A percentile compares a stretch with the other conserved stretches of the same genome.
phyloP scores from a whole-genome alignment of 2,888 invertebrate species.

The Mesoligia furuncula region DNA sequence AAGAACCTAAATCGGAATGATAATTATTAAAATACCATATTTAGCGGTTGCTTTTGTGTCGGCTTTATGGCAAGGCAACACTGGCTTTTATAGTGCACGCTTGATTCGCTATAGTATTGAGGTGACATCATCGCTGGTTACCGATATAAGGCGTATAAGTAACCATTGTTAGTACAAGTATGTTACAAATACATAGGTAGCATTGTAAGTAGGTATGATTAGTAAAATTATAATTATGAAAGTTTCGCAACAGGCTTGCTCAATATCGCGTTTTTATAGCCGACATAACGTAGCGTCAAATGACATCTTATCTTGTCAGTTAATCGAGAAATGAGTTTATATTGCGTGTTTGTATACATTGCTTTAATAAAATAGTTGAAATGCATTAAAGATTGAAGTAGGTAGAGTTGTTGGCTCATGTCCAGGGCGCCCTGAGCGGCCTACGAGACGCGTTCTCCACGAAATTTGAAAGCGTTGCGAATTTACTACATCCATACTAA shows the following conservation, averaged over 20 bases:
- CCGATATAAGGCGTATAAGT: slow-evolving; percentile 45
- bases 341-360: slow-evolving; percentile 61
- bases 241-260: slow-evolving; percentile 39
- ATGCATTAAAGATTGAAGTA: slow-evolving; percentile 78
- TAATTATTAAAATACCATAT: slow-evolving; percentile 77
- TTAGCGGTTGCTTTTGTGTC: slow-evolving; percentile 71
- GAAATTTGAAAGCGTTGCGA: slow-evolving; percentile 78
- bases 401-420: slow-evolving; percentile 71
- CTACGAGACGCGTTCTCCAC: slow-evolving; percentile 63
- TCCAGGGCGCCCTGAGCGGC: slow-evolving; percentile 72
- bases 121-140: slow-evolving; percentile 70
- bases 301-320: slow-evolving; percentile 56
- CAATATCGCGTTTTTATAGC: slow-evolving; percentile 41
- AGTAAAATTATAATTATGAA: slow-evolving; percentile 43
- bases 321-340: slow-evolving; percentile 56
- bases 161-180: slow-evolving; percentile 41
- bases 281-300: slow-evolving; percentile 51
- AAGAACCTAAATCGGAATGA: slow-evolving; percentile 69
- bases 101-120: slow-evolving; percentile 66
- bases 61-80: slow-evolving; percentile 70
- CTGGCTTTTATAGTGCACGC: slow-evolving; percentile 69
- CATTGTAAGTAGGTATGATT: slow-evolving; percentile 23
- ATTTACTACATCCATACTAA: slow-evolving; percentile 66
- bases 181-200: slow-evolving; percentile 1
- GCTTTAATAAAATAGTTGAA: slow-evolving; percentile 73